These are phyloP conservation scores for Spondyliosoma cantharus DNA, from an alignment of 2,797 vertebrate species.

Conservation along the genomic window DNA sequence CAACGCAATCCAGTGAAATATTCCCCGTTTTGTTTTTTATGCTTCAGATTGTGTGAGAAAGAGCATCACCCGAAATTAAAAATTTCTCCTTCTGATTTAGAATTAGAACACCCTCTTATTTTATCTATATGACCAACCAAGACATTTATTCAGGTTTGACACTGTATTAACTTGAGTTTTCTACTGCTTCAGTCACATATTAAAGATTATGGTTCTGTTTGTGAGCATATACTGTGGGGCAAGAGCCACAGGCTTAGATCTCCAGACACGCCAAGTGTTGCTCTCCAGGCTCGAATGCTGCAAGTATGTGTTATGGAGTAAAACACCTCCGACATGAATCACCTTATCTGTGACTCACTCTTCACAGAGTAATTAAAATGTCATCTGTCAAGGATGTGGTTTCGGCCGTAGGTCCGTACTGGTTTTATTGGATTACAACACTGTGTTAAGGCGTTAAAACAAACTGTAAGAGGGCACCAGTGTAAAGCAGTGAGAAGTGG, in stretches of 20 bases:
- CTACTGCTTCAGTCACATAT: constrained; percentile 9
- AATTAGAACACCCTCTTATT: neutral
- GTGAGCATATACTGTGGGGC: neutral
- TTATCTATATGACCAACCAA: neutral
- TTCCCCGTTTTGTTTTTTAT: neutral
- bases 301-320: neutral
- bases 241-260: neutral
- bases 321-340: neutral
- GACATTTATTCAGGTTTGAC: constrained; percentile 6
- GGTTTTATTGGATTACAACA: neutral
- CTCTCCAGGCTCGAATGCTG: neutral
- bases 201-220: constrained; percentile 18
- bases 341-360: neutral
- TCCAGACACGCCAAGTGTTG: neutral
- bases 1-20: neutral
- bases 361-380: neutral
- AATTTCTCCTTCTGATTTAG: neutral
- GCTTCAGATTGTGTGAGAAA: neutral
- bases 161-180: neutral
- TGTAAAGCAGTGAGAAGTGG: neutral
- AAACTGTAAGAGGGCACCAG: neutral
- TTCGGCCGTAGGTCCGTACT: neutral
- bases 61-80: neutral
- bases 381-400: neutral
- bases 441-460: neutral